Evolutionary conservation across 2,797 vertebrate species (phyloP).

Genomic region (Anolis apletophallus): DNA sequence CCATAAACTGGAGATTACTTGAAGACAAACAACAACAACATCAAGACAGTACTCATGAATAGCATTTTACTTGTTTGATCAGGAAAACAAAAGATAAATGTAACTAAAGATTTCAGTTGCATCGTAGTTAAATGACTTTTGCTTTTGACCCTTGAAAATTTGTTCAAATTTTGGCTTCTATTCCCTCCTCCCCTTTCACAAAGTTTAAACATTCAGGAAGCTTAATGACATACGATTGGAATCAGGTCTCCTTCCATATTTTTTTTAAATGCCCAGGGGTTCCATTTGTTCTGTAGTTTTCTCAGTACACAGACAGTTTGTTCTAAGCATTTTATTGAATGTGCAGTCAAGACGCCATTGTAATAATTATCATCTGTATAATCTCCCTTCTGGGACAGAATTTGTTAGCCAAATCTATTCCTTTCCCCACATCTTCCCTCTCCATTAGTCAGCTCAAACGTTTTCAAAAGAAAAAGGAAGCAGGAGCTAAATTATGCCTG

Average conservation of each 20-base stretch:
- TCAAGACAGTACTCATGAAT: background rate
- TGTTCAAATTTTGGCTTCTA: constrained; percentile 32
- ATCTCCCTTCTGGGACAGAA: constrained; percentile 52
- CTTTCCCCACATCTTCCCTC: constrained; percentile 35
- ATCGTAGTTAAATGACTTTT: background rate
- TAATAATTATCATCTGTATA: constrained; percentile 45
- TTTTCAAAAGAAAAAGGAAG: constrained; percentile 47
- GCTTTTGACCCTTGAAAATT: constrained; percentile 45
- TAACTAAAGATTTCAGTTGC: too few species aligned
- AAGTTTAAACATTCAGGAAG: constrained; percentile 64
- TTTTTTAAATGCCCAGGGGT: constrained; percentile 49
- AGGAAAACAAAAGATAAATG: background rate
- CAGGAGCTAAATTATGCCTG: constrained; percentile 46
- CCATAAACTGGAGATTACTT: too few species aligned
- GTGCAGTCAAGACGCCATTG: constrained; percentile 51
- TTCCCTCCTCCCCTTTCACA: constrained; percentile 53
- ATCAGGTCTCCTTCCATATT: constrained; percentile 58
- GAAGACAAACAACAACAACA: too few species aligned
- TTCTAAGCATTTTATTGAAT: constrained; percentile 60
- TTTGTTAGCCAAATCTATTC: constrained; percentile 41
- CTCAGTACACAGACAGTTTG: constrained; percentile 52
- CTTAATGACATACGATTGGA: constrained; percentile 55
- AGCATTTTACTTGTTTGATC: background rate
- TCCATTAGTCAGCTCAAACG: constrained; percentile 31
- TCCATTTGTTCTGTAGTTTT: constrained; percentile 52